Evolutionary conservation across 2,888 invertebrate genomes (phyloP), one percentile per base, ranked within the genome.

Genomic region (Leistus spinibarbis): DNA sequence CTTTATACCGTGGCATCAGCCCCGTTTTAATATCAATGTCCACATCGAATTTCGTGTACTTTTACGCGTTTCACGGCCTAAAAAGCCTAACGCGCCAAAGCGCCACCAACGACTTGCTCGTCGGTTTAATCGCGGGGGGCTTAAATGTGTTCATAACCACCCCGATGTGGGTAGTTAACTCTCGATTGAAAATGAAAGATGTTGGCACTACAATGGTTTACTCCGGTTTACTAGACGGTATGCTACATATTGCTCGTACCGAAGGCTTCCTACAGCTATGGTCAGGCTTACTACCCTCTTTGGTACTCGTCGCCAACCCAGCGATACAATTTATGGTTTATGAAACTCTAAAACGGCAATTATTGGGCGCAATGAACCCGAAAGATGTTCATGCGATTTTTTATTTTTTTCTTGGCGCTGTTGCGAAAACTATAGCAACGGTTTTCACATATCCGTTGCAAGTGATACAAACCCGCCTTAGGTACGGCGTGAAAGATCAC

Each of bases 271-370:
- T 85, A 71, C 91, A 92, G 0, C 86, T 97, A 27, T 97, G 96
- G 96, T 91, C 94, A 24, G 95, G 96, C 10, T 91, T 94, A 0
- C 84, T 92, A 53, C 94, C 97, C 2, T 96, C 96, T 0, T 84
- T 97, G n/a, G 86, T 97, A 76, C 86, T 97, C 54, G 95, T 95
- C 19, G 90, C 92, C 9, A 97, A 97, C 86, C 97, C 97, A 16
- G 95, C 96, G 0, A 90, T 97, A 77, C 96, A 97, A 84, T 97
- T 97, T 83, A 95, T 96, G 91, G 91, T 95, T 69, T 97, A 97
- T 84, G 97, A 97, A 86, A 87, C 91, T 70, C 86, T 97, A 13
- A 97, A 97, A 84, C 88, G 95, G 76, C 89, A 89, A 78, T 85
- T 94, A 65, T 86, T 86, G 10, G 84, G 87, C 4, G 86, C 86